Percentiles rank a stretch among this genome's conserved stretches.
Evolutionary conservation across 2,888 invertebrate species (phyloP).

Genomic region (Netelia virgata): DNA sequence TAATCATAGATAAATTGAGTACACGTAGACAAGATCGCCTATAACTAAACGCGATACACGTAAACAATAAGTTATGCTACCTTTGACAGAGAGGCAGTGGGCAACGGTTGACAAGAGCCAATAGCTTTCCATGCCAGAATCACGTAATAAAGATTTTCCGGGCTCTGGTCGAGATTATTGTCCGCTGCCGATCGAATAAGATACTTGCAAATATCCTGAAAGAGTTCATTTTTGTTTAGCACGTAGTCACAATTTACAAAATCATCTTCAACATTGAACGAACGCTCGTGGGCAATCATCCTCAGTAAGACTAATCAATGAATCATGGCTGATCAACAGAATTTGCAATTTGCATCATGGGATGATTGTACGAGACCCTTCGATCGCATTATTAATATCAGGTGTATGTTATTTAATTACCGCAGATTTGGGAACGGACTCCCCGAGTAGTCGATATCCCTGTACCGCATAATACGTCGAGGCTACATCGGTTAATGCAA

Average conservation of each 20-base stretch:
- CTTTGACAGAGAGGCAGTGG: slow-evolving; percentile 85
- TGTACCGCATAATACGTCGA: slow-evolving; percentile 90
- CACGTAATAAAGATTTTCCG: slow-evolving; percentile 88
- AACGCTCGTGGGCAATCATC: slow-evolving; percentile 27
- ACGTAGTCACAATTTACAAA: background rate
- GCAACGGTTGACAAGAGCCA: slow-evolving; percentile 86
- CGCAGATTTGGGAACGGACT: slow-evolving; percentile 86
- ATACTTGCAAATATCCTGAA: slow-evolving; percentile 85
- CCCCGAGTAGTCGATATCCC: slow-evolving; percentile 90
- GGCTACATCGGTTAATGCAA: slow-evolving; percentile 86
- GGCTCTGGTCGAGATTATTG: slow-evolving; percentile 79
- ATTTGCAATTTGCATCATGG: slow-evolving; percentile 77
- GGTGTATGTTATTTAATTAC: slow-evolving; percentile 82
- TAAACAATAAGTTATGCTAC: slow-evolving; percentile 73
- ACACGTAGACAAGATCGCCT: background rate
- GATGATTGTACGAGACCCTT: slow-evolving; percentile 60
- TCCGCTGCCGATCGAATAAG: slow-evolving; percentile 82
- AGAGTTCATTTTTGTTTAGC: slow-evolving; percentile 42
- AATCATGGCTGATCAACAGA: slow-evolving; percentile 78
- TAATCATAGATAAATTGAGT: slow-evolving; percentile 29
- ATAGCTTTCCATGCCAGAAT: slow-evolving; percentile 88
- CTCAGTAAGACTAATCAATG: slow-evolving; percentile 84
- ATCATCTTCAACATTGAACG: too few relatives aligned
- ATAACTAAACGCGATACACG: slow-evolving; percentile 36
- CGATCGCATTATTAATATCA: slow-evolving; percentile 6